These are phyloP conservation scores for Thalpophila matura DNA, from an alignment of 2,888 invertebrate genomes.

Conservation along the genomic window DNA sequence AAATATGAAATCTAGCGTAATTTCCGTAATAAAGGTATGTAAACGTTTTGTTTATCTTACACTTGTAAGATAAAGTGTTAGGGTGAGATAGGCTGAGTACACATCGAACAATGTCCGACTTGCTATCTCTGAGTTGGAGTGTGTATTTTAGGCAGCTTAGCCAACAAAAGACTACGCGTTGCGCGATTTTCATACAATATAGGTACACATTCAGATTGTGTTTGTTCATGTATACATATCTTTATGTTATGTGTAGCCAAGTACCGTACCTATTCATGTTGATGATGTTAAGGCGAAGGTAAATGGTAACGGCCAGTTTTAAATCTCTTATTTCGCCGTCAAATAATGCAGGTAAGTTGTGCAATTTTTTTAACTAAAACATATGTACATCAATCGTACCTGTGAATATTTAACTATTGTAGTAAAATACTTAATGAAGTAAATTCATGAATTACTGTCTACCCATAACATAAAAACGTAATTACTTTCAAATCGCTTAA, in stretches of 20 bases:
- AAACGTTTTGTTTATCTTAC: conserved; percentile 1
- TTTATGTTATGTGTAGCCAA: no score
- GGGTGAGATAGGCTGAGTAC: conserved; percentile 16
- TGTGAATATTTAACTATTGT: no score
- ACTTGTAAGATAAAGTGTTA: conserved; percentile 32
- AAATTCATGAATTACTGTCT: no score
- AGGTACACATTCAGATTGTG: not conserved
- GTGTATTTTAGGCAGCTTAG: not conserved
- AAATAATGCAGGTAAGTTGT: no score
- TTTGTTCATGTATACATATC: not conserved
- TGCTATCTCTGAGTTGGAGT: conserved; percentile 17
- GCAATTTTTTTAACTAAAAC: no score
- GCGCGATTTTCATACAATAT: conserved; percentile 17
- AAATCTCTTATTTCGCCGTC: no score
- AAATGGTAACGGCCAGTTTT: no score
- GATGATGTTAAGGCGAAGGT: no score
- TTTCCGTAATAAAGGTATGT: conserved; percentile 16
- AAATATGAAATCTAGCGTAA: not conserved
- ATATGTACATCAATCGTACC: no score
- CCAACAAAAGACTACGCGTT: not conserved
- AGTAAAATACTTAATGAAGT: no score
- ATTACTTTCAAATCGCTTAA: no score
- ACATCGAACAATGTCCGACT: conserved; percentile 5
- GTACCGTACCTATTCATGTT: not conserved
- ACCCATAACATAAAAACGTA: no score